A percentile compares a stretch with the other conserved stretches of the same genome.
These are phyloP conservation scores for Drosophila miranda DNA, from an alignment of 1,140 invertebrate species.

Conservation along the genomic window DNA sequence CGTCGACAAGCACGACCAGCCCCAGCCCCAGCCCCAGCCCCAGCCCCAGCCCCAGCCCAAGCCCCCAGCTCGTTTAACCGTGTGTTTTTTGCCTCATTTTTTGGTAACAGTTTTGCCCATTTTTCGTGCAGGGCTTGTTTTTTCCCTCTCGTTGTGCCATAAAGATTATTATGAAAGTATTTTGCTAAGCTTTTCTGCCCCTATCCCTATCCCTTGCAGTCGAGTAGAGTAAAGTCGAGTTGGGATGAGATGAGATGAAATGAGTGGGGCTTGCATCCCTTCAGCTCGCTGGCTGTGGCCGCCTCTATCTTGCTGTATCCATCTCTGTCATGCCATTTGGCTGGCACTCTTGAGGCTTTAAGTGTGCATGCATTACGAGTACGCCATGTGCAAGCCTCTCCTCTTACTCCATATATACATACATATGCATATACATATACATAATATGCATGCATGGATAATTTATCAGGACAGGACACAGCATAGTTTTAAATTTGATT, in stretches of 20 bases:
- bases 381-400: conserved; percentile 34
- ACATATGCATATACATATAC: not conserved
- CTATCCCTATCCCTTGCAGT: not conserved
- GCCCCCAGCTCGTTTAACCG: conserved; percentile 56
- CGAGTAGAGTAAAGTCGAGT: not conserved
- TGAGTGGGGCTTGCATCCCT: conserved; percentile 12
- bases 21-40: too few relatives aligned
- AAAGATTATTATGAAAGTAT: conserved; percentile 79
- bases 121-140: conserved; percentile 32
- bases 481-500: conserved; percentile 52
- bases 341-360: conserved; percentile 66
- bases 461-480: conserved; percentile 49
- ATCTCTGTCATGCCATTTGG: conserved; percentile 69
- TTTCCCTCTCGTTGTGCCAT: conserved; percentile 58
- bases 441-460: conserved; percentile 38
- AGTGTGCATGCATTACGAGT: conserved; percentile 67
- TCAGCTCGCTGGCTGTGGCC: conserved; percentile 9
- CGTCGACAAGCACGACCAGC: not conserved
- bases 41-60: too few relatives aligned
- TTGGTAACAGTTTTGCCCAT: conserved; percentile 31
- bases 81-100: conserved; percentile 21
- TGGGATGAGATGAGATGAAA: conserved; percentile 35
- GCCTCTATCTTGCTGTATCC: conserved; percentile 48
- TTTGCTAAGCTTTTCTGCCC: conserved; percentile 65
- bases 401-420: not conserved